Base-by-base conservation (phyloP, 2,888 invertebrate species). In the Pegoplata infirma region DNA sequence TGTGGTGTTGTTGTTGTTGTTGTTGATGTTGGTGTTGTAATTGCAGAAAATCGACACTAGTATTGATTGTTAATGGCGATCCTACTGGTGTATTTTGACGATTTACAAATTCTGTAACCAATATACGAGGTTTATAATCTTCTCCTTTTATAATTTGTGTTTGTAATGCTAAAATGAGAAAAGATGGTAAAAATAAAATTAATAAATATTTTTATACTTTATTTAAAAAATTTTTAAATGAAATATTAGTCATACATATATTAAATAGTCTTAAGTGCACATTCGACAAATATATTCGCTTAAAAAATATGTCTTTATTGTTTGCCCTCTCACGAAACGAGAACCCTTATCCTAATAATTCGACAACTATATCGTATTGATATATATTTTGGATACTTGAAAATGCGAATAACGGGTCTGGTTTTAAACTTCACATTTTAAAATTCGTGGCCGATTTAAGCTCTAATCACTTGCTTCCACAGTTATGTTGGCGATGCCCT, bases 61-160 rank as follows among this genome's bases (percentile, higher is more conserved):
- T 74, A n/a, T 76, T 63, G 14, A 76, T 69, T 10, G 75, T 69
- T 44, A 74, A 58, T 36, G 63, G 63, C n/a, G 73, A 40, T 21
- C 56, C 68, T 6, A 55, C 55, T 14, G 56, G 92, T 85, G 93
- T 93, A 85, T 93, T 93, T 89, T 93, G 94, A 87, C 94, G 94
- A 89, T 94, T 91, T 87, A 95, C 94, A 90, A 95, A 94, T 91
- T 95, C 95, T 90, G 95, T 95, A 90, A 96, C 95, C 94, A 95
- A 95, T 92, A 94, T 95, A 91, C 93, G 93, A 90, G 81, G 77
- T 73, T 81, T 80, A 14, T 51, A 67, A 67, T 79, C 75, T 76
- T 61, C 61, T 68, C 21, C 73, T 74, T 81, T 82, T 46, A 23
- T 40, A 47, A 49, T 58, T 32, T 56, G 44, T n/a, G 58, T 16